Evolutionary conservation across 2,888 invertebrate genomes (phyloP), one percentile per base, ranked within the genome.

Genomic region (Tigriopus californicus): DNA sequence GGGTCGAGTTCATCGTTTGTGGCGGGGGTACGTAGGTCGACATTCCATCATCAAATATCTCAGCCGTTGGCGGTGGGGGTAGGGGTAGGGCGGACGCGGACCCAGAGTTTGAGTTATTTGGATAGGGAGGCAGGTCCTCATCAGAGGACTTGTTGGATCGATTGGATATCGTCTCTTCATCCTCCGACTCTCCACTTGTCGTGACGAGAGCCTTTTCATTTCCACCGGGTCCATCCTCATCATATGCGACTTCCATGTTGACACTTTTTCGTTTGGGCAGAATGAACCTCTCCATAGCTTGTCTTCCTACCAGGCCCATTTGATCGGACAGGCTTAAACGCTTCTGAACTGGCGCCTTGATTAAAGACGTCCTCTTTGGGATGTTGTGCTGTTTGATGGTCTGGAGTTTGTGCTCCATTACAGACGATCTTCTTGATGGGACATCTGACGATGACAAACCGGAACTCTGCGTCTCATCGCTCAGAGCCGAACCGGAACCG

Each of bases 321-420:
- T 53, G 15, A 24, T 53, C 40, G 33, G 15, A n/a, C 4, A 53
- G 33, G 33, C 54, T 53, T 25, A 53, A 40, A 13, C 54, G 24
- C 33, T 53, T 53, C 15, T 53, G 54, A n/a, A 20, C 22, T n/a
- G 51, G 25, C 25, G 51, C 18, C 25, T 20, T 51, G 13, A 51
- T 13, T 8, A 20, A n/a, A n/a, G 25, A 24, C n/a, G 18, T 51
- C 20, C 22, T 20, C 51, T 54, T 25, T 15, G 56, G 56, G 12
- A 56, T 15, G 15, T 24, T 24, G 12, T 40, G 56, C 10, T 51
- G 51, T n/a, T 44, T 44, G 20, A 56, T 20, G 11, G 18, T 20
- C 44, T 56, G 41, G 20, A 44, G 44, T 40, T 53, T 53, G 13
- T 53, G 54, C 54, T 53, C 54, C 54, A 53, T 53, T 22, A 33